Evolutionary conservation across 1,140 invertebrate species (phyloP).

Genomic region (Octopus sinensis): DNA sequence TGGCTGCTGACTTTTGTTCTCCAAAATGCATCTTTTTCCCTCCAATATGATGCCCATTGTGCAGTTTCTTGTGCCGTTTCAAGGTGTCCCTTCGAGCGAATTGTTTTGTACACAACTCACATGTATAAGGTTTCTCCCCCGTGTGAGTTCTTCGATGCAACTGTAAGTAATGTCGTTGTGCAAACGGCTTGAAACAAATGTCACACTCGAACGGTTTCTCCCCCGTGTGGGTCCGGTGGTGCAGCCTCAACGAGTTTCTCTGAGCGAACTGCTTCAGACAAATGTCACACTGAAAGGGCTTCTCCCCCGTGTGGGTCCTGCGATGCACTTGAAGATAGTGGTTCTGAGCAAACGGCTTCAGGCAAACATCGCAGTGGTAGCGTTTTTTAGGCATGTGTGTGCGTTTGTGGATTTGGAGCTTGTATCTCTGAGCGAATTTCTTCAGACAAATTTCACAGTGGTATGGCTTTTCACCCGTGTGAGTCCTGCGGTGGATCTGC

Average conservation of each 20-base stretch:
- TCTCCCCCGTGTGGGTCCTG: conserved; percentile 19
- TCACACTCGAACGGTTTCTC: conserved; percentile 23
- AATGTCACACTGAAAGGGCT: not conserved
- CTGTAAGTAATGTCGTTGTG: conserved; percentile 15
- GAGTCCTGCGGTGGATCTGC: conserved; percentile 49
- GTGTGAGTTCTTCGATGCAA: conserved; percentile 21
- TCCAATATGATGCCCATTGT: not conserved
- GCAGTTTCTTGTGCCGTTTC: not conserved
- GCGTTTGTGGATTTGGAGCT: conserved; percentile 12
- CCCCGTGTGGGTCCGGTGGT: conserved; percentile 16
- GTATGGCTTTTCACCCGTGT: conserved; percentile 85
- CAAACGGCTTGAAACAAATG: conserved; percentile 22
- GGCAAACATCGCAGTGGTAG: conserved; percentile 7
- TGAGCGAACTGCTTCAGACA: conserved; percentile 17
- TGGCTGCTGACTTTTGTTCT: not conserved
- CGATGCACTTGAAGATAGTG: conserved; percentile 3
- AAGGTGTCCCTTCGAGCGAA: not conserved
- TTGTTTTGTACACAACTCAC: conserved; percentile 21
- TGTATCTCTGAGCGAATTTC: conserved; percentile 62
- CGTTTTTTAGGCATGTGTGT: conserved; percentile 16
- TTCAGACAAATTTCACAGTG: conserved; percentile 81
- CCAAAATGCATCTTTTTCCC: not conserved
- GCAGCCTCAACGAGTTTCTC: not conserved
- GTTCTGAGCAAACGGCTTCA: not conserved
- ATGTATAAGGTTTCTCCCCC: conserved; percentile 22